Conservation (phyloP, 2,113 vertebrate genomes). For the Nycticryphes semicollaris region DNA sequence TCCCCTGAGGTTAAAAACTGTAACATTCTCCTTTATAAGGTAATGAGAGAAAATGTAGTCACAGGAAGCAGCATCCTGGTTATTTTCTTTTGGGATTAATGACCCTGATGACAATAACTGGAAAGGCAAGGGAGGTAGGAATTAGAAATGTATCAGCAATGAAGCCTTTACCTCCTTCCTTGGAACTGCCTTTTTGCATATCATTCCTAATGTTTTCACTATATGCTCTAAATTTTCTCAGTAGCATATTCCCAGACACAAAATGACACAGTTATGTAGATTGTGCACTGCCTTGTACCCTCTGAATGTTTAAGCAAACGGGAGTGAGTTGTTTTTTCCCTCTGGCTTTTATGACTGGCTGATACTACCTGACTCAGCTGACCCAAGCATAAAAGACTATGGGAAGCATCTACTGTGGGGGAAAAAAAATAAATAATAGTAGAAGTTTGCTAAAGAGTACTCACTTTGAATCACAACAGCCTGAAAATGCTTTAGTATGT, state of each 20-base stretch:
- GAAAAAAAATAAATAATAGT: not conserved
- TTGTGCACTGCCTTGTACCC: not conserved
- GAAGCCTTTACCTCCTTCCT: not conserved
- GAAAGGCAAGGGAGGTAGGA: not conserved
- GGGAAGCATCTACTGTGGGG: not conserved
- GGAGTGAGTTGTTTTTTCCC: not conserved
- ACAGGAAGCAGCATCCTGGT: not conserved
- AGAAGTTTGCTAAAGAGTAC: not conserved
- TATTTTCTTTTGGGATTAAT: slow-evolving; percentile 1
- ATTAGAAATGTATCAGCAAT: not conserved
- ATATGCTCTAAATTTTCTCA: not conserved
- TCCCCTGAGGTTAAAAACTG: not conserved
- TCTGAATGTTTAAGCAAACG: not conserved
- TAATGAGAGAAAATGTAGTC: not conserved
- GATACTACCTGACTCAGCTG: not conserved
- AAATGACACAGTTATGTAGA: not conserved
- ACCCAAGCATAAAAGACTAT: not conserved
- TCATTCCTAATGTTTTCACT: not conserved
- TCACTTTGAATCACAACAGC: not conserved
- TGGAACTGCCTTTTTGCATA: not conserved
- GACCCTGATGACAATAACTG: not conserved
- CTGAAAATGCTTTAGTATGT: not conserved
- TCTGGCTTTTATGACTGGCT: not conserved
- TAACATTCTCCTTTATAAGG: not conserved
- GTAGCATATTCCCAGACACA: not conserved